A percentile compares a stretch with the other conserved stretches of the same genome.
Evolutionary conservation across 1,140 invertebrate species (phyloP).

Genomic region (Zaprionus gabonicus): DNA sequence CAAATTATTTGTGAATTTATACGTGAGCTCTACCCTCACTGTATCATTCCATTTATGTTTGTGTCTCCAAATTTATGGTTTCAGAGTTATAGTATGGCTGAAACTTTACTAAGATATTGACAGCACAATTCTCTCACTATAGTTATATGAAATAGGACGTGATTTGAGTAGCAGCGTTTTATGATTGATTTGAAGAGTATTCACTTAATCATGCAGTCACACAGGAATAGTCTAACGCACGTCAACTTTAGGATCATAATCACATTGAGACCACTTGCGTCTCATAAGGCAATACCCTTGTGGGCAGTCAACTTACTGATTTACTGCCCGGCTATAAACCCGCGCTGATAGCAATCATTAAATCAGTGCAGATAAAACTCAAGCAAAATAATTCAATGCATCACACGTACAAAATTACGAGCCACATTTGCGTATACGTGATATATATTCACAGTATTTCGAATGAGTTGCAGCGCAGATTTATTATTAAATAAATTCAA

Average conservation of each 20-base stretch:
- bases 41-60: no score
- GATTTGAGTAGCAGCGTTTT: background rate
- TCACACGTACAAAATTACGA: background rate
- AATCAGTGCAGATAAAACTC: slow-evolving; percentile 17
- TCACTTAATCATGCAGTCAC: background rate
- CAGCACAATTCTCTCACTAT: background rate
- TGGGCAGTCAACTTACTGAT: slow-evolving; percentile 6
- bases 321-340: slow-evolving; percentile 4
- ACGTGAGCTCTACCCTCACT: no score
- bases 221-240: background rate
- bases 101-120: no score
- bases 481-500: background rate
- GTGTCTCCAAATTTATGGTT: no score
- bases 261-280: slow-evolving; percentile 12
- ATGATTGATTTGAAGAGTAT: background rate
- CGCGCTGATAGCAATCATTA: slow-evolving; percentile 19
- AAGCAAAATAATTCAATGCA: background rate
- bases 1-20: background rate
- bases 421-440: background rate
- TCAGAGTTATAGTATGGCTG: no score
- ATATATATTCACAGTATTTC: background rate
- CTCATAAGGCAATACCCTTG: slow-evolving; percentile 17
- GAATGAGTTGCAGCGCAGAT: background rate
- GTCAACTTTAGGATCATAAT: slow-evolving; percentile 12
- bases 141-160: background rate